Conservation (phyloP, 2,888 invertebrate genomes). For the Brachynemurus nebulosus region DNA sequence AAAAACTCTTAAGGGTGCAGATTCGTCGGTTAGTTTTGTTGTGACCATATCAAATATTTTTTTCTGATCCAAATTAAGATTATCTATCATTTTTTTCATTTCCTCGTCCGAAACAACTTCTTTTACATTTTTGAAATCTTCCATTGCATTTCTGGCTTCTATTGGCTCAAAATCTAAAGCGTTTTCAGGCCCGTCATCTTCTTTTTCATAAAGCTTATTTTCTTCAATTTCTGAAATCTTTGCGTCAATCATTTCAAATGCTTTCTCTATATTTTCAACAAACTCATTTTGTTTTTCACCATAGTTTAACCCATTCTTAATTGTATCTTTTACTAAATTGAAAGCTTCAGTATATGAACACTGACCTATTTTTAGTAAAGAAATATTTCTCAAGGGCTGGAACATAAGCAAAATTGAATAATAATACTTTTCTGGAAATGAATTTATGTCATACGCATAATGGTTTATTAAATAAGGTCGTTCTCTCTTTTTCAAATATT, state of each 20-base stretch:
- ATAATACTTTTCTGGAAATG: too few relatives aligned
- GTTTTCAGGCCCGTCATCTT: not conserved
- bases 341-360: too few relatives aligned
- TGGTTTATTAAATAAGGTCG: not conserved
- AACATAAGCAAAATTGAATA: too few relatives aligned
- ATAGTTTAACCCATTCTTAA: constrained; percentile 12
- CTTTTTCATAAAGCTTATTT: constrained; percentile 7
- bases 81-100: too few relatives aligned
- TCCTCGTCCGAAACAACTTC: too few relatives aligned
- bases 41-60: too few relatives aligned
- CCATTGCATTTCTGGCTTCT: constrained; percentile 18
- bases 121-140: too few relatives aligned
- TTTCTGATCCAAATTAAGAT: too few relatives aligned
- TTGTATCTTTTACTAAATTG: not conserved
- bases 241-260: constrained; percentile 8
- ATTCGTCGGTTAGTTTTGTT: constrained; percentile 12
- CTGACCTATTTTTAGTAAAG: too few relatives aligned
- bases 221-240: constrained; percentile 10
- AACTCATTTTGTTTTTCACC: constrained; percentile 10
- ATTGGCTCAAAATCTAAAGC: not conserved
- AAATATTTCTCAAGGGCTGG: too few relatives aligned
- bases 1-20: constrained; percentile 14
- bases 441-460: too few relatives aligned
- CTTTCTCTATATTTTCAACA: too few relatives aligned
- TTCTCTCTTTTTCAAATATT: not conserved